These are phyloP conservation scores for Rhopalosiphum nymphaeae DNA, from an alignment of 2,888 invertebrate species.

Conservation along the genomic window DNA sequence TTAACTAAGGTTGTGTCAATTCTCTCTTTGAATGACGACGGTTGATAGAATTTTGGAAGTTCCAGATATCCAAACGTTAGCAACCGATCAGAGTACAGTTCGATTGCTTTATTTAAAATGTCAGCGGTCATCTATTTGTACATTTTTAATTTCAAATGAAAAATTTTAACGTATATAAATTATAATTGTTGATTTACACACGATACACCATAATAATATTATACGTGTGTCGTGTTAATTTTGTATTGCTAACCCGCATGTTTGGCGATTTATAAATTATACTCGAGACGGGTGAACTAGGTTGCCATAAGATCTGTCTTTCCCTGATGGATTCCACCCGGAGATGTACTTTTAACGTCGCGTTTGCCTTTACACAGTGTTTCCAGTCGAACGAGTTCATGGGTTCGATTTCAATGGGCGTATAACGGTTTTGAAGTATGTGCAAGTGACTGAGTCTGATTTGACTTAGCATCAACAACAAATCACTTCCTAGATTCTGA, in stretches of 20 bases:
- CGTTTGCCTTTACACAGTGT: conserved; percentile 74
- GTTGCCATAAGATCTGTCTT: conserved; percentile 78
- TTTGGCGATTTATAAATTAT: conserved; percentile 77
- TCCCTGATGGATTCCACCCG: conserved; percentile 76
- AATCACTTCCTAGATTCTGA: conserved; percentile 82
- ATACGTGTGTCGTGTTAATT: background rate
- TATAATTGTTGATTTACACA: background rate
- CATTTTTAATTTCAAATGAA: background rate
- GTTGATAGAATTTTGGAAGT: conserved; percentile 77
- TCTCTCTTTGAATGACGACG: conserved; percentile 79
- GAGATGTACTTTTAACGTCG: conserved; percentile 78
- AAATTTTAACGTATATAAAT: background rate
- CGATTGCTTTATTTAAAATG: conserved; percentile 74
- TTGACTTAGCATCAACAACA: conserved; percentile 78
- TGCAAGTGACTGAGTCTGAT: conserved; percentile 78
- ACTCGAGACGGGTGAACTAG: conserved; percentile 78
- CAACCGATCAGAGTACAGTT: conserved; percentile 76
- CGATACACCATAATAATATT: background rate
- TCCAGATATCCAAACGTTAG: conserved; percentile 78
- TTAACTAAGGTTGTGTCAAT: conserved; percentile 79
- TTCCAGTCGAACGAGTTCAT: conserved; percentile 71
- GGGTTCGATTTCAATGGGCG: conserved; percentile 72
- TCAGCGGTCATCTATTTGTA: conserved; percentile 72
- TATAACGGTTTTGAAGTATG: conserved; percentile 81
- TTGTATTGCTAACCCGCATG: conserved; percentile 72